Evolutionary conservation across 2,797 vertebrate species (phyloP).

Genomic region (Sus cebifrons): DNA sequence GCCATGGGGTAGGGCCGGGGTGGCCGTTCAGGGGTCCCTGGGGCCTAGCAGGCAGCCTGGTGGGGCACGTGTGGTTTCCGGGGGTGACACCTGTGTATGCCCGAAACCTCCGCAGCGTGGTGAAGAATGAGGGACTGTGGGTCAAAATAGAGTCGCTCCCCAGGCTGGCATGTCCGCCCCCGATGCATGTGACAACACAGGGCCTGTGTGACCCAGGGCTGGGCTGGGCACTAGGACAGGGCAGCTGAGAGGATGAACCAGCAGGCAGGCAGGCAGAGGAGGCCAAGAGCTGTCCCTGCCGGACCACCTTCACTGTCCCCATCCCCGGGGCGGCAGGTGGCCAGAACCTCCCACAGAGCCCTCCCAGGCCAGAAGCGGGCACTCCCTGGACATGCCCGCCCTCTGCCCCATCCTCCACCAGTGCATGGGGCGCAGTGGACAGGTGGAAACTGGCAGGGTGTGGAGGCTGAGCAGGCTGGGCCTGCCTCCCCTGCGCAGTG

Average conservation of each 20-base stretch:
- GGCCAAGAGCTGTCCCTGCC: neutral
- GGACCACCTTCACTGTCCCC: fast-evolving
- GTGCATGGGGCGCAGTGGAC: fast-evolving
- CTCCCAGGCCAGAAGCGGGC: neutral
- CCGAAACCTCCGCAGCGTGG: fast-evolving
- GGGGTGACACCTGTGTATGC: fast-evolving
- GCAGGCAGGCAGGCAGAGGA: neutral
- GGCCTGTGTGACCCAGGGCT: fast-evolving
- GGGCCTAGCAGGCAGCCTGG: neutral
- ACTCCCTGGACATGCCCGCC: neutral
- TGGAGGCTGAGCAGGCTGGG: neutral
- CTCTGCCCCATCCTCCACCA: fast-evolving
- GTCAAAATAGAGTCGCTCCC: fast-evolving
- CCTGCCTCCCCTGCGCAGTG: neutral
- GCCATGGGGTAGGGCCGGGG: fast-evolving
- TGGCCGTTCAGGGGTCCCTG: fast-evolving
- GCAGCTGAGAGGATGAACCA: neutral
- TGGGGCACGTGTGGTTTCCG: fast-evolving
- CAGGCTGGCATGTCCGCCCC: neutral
- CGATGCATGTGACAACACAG: neutral
- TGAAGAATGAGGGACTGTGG: neutral
- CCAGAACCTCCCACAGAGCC: neutral
- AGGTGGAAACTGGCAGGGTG: neutral
- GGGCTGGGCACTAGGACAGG: neutral
- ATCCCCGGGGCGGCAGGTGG: neutral